Base-by-base conservation (phyloP, 1,140 invertebrate genomes). In the Episyrphus balteatus region DNA sequence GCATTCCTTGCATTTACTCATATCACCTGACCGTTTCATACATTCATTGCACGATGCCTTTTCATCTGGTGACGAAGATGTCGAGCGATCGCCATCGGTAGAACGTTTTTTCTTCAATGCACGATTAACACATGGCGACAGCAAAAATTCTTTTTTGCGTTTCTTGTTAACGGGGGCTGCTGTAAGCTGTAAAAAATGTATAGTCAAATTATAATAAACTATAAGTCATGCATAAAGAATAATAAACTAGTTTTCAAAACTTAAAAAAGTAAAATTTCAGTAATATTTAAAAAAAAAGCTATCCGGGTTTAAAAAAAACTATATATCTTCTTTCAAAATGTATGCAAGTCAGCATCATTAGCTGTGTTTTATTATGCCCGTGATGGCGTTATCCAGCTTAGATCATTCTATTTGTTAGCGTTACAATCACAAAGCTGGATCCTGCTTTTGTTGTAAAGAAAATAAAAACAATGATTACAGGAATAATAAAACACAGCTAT, bases 121-220 rank as follows among this genome's bases (percentile, higher is more conserved):
- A 0, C 59, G 59, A n/a, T 61, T 61, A 14, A 57, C 55, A 41
- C 55, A 59, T 14, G 59, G 59, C 37, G 59, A 61, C 8, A 61
- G 40, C 8, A 61, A 49, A 34, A 61, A 61, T 19, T 62, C 59
- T 9, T 50, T 51, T 31, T 59, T 61, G 18, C 53, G 9, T 31
- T 42, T 42, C 21, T 42, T 31, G 6, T 42, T 26, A 5, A 26
- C 26, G 59, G n/a, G 37, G 40, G 37, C 55, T 61, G 17, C 41
- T 5, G 41, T 42, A 3, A 30, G 37, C 14, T 19, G 31, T n/a
- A 44, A 11, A 18, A 7, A 47, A 19, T 7, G 19, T 21, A 18
- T 18, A 17, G 9, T 14, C 8, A 7, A 40, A 40, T 40, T 26
- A 15, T 41, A 41, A n/a, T 21, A n/a, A 13, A 14, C n/a, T 9